Evolutionary conservation across 1,140 invertebrate species (phyloP).

Genomic region (Formica exsecta): DNA sequence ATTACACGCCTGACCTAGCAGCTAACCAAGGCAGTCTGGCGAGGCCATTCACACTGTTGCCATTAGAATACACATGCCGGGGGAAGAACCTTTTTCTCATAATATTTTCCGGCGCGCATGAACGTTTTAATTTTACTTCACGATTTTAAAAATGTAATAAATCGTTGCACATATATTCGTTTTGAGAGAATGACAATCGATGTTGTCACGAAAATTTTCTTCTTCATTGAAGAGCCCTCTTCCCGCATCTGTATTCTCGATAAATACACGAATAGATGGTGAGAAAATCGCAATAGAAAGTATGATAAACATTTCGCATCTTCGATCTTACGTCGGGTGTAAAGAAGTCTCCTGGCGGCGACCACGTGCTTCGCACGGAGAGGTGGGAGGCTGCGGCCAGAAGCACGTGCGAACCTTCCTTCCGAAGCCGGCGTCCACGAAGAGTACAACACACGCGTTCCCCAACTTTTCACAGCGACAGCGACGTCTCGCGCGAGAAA

Average conservation of each 20-base stretch:
- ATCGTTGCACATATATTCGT: not conserved
- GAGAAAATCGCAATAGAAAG: not conserved
- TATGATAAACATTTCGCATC: not conserved
- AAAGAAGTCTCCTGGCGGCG: constrained; percentile 40
- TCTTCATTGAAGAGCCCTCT: not conserved
- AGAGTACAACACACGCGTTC: constrained; percentile 3
- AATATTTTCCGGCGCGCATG: not conserved
- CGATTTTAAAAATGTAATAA: not conserved
- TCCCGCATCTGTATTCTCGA: not conserved
- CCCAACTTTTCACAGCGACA: not conserved
- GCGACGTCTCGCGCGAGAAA: not conserved
- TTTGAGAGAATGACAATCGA: too few species aligned
- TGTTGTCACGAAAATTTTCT: not conserved
- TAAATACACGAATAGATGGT: not conserved
- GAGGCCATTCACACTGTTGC: constrained; percentile 65
- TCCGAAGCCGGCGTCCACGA: not conserved
- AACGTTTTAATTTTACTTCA: not conserved
- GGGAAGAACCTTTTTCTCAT: not conserved
- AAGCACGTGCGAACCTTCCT: constrained; percentile 67
- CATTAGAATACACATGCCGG: not conserved
- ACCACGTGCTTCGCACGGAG: constrained; percentile 63
- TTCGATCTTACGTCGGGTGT: constrained; percentile 49
- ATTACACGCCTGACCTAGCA: constrained; percentile 66
- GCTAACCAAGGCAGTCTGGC: constrained; percentile 59
- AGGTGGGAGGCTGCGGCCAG: constrained; percentile 23